Evolutionary conservation across 2,113 vertebrate genomes (phyloP).

Genomic region (Psephotus haematonotus): DNA sequence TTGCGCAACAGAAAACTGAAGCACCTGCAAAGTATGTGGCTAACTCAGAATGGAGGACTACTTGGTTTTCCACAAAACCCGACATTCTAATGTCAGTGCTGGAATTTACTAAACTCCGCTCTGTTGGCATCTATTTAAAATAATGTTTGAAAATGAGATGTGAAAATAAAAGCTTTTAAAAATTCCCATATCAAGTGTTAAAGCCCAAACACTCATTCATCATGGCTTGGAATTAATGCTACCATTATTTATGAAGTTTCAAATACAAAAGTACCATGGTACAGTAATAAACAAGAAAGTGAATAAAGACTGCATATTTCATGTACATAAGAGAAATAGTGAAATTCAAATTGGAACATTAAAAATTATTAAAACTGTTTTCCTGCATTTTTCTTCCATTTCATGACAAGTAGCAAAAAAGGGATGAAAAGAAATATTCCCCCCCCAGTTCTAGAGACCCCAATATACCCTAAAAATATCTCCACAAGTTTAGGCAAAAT

Average conservation of each 20-base stretch:
- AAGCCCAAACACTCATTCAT: neutral
- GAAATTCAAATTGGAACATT: neutral
- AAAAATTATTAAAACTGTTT: neutral
- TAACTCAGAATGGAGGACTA: neutral
- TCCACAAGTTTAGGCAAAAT: neutral
- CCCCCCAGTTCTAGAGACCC: neutral
- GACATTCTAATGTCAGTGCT: neutral
- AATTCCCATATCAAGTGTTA: neutral
- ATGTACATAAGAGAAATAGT: neutral
- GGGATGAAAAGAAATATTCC: rapidly evolving
- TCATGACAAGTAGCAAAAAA: rapidly evolving
- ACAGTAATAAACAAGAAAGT: neutral
- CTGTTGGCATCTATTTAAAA: neutral
- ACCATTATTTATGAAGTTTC: neutral
- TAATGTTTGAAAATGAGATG: neutral
- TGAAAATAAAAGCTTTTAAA: neutral
- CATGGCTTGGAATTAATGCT: neutral
- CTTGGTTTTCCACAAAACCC: neutral
- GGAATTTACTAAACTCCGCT: neutral
- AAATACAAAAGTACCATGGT: neutral
- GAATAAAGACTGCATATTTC: neutral
- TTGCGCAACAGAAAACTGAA: neutral
- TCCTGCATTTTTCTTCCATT: neutral
- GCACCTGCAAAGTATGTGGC: neutral
- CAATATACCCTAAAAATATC: neutral